Base-by-base conservation (phyloP, 2,888 invertebrate species). In the Gari tellinella region DNA sequence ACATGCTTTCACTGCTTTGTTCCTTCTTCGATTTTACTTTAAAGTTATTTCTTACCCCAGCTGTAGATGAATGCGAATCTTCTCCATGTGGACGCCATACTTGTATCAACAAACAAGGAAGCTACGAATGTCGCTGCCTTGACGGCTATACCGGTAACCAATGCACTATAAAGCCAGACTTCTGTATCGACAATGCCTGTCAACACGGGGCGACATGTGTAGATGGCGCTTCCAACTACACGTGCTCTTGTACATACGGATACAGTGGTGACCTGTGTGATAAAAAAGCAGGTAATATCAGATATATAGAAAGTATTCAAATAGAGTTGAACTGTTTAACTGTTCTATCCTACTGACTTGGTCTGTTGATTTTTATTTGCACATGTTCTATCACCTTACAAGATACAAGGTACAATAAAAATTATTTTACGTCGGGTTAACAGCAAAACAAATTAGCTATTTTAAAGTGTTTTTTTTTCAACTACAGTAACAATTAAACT, bases 171-270 rank as follows among this genome's bases (percentile, higher is more conserved):
- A 49, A 55, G 15, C 69, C 64, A 14, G 70, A 70, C 51, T 45
- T 49, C 49, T 75, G 75, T 46, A 19, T 37, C 15, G 23, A 53
- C 21, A 46, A 48, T 37, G 64, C 52, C 4, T 79, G 74, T 31
- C 17, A 40, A 41, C 62, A 64, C 58, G 55, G 68, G 0, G 69
- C 69, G 0, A 61, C 57, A 4, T 79, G 79, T 46, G 15, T 55
- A 3, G 57, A 45, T 14, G 51, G 38, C 2, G 45, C 15, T 1
- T 7, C 43, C 8, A 74, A 72, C 23, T 74, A 68, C 60, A 68
- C 72, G 4, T 79, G 79, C 37, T 10, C 38, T 1, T 79, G 79
- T 56, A 19, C 56, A 17, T 56, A 57, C 52, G 72, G 72, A 5
- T 66, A 38, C 43, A 8, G 31, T 15, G 72, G 72, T n/a, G 37